A percentile compares a stretch with the other conserved stretches of the same genome.
Evolutionary conservation across 2,888 invertebrate species (phyloP).

Genomic region (Stegophylla sp.): DNA sequence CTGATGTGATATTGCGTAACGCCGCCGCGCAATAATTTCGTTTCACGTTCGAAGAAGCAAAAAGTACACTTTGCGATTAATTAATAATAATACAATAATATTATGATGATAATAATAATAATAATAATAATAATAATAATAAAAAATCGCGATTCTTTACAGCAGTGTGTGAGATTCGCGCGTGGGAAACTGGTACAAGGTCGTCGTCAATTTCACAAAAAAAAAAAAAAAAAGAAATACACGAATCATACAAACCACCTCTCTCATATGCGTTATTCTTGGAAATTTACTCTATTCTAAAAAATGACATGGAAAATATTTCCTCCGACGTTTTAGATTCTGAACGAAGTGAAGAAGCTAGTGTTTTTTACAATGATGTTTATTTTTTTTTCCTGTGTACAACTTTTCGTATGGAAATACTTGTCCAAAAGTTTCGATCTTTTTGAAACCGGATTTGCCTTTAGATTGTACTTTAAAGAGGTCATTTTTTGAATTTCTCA

Average conservation of each 20-base stretch:
- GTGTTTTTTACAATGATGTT: no score
- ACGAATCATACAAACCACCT: not conserved
- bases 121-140: not conserved
- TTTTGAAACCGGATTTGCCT: no score
- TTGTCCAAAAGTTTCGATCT: no score
- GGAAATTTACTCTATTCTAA: no score
- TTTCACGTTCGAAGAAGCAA: slow-evolving; percentile 4
- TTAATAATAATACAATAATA: slow-evolving; percentile 30
- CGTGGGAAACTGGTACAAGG: slow-evolving; percentile 52
- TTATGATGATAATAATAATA: not conserved
- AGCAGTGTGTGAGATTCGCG: not conserved
- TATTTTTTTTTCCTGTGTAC: no score
- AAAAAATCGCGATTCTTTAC: not conserved
- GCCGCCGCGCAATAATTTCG: not conserved
- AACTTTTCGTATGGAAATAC: no score
- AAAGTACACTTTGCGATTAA: not conserved
- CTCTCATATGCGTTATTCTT: no score
- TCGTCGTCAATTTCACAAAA: slow-evolving; percentile 42
- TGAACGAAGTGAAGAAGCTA: no score
- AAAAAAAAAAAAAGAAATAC: no score
- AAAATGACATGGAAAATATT: not conserved
- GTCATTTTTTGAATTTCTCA: no score
- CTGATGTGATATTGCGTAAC: slow-evolving; percentile 15
- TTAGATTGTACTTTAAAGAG: no score
- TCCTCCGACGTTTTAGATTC: no score